Evolutionary conservation across 2,888 invertebrate species (phyloP).

Genomic region (Harpalus rubripes): DNA sequence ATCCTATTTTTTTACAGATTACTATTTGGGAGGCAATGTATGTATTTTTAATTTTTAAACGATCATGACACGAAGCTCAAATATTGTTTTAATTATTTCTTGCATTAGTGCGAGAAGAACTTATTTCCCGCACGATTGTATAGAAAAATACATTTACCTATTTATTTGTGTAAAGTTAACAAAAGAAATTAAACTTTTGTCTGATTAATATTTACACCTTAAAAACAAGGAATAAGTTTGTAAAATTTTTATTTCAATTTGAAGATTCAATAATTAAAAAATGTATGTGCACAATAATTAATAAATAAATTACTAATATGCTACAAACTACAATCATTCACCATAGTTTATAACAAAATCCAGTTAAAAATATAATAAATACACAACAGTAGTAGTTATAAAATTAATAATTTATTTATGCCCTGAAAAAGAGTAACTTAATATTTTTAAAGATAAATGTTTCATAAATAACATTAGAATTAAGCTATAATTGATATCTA

Average conservation of each 20-base stretch:
- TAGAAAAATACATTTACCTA: too few species aligned
- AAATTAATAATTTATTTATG: conserved; percentile 15
- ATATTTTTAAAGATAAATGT: conserved; percentile 6
- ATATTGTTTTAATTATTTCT: too few species aligned
- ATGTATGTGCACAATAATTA: conserved; percentile 6
- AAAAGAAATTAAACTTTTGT: too few species aligned
- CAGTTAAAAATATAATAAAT: neutral
- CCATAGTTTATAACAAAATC: conserved; percentile 44
- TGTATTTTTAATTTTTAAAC: too few species aligned
- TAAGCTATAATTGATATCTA: conserved; percentile 62
- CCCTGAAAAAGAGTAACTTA: conserved; percentile 11
- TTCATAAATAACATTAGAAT: conserved; percentile 46
- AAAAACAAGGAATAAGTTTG: neutral
- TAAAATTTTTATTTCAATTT: neutral
- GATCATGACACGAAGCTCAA: too few species aligned
- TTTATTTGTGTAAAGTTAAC: too few species aligned
- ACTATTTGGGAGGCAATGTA: too few species aligned
- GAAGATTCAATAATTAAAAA: neutral
- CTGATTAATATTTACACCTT: too few species aligned
- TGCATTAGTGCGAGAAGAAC: too few species aligned
- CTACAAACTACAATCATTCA: conserved; percentile 46
- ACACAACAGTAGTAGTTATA: conserved; percentile 7
- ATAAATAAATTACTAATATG: conserved; percentile 44
- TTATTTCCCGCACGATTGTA: too few species aligned
- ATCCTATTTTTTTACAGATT: too few species aligned